phyloP scores from a whole-genome alignment of 2,797 vertebrate species.

The Lutjanus argentimaculatus region DNA sequence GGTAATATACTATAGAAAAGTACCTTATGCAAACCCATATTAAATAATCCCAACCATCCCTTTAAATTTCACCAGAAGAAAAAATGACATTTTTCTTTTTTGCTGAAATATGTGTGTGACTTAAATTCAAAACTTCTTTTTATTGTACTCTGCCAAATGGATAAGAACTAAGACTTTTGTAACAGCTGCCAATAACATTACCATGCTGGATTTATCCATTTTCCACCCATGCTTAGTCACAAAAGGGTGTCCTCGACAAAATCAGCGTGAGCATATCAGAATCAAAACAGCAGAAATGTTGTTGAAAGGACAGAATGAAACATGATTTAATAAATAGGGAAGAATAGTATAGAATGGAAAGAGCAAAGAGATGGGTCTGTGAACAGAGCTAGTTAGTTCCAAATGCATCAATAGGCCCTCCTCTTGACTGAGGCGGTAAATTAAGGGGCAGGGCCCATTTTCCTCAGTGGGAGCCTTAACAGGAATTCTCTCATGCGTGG shows the following conservation, averaged over 20 bases:
- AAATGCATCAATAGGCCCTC: conserved; percentile 68
- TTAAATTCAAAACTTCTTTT: background rate
- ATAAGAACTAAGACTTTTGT: background rate
- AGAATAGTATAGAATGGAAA: conserved; percentile 20
- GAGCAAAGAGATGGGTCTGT: conserved; percentile 46
- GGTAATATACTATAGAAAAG: no score
- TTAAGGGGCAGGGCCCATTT: conserved; percentile 78
- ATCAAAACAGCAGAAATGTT: conserved; percentile 26
- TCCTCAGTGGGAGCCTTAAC: conserved; percentile 73
- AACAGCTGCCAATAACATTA: conserved; percentile 13
- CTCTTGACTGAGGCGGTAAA: conserved; percentile 73
- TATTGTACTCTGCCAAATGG: conserved; percentile 4
- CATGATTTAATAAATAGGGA: conserved; percentile 33
- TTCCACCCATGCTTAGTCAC: background rate
- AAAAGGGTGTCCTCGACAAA: conserved; percentile 10
- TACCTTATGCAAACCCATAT: no score
- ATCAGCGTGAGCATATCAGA: conserved; percentile 1
- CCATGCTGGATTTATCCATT: conserved; percentile 7
- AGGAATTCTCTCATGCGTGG: conserved; percentile 78
- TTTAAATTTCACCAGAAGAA: no score
- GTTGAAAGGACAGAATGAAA: conserved; percentile 31
- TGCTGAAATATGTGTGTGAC: background rate
- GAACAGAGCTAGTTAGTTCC: conserved; percentile 70
- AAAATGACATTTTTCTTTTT: no score
- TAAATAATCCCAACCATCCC: no score